Evolutionary conservation across 2,797 vertebrate genomes (phyloP), one percentile per base, ranked within the genome.

Genomic region (Sebastes aleutianus): DNA sequence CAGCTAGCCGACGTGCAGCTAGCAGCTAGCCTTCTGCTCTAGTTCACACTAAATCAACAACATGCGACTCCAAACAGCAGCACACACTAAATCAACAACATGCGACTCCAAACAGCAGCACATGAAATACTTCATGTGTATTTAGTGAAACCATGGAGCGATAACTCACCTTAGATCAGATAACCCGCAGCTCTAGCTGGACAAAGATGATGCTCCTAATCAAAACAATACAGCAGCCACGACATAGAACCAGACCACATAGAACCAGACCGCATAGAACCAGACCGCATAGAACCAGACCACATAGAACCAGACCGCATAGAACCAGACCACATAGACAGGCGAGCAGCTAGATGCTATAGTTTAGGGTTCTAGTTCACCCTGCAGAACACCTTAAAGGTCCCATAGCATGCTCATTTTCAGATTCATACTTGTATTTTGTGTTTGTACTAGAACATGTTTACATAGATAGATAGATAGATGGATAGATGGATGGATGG

Each of bases 141-240:
- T 1, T 4, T 0, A 26, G n/a, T 2, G 2, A 67, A 53, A 26
- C 0, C 4, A 36, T 0, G 0, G 0, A 1, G 16, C 12, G 8
- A 1, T 70, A 50, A 87, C 66, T 9, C n/a, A 90, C 89, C 86
- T 84, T 53, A 6, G 13, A 56, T n/a, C 29, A 22, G 1, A 54
- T 34, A n/a, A 67, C n/a, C 31, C 74, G 72, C 56, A 9, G 78
- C 71, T 72, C 50, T 14, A 58, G 61, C 47, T 69, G 56, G n/a
- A 29, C 69, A 67, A 81, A 43, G 36, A 65, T 70, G n/a, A 73
- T 72, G 78, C 70, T 64, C 82, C 61, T 68, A 84, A 92, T 90
- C 88, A 92, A 92, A 94, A 93, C 92, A 94, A 94, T 91, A 63
- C 84, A 89, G 76, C 78, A 27, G 39, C 47, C 3, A 7, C 8